phyloP scores from a whole-genome alignment of 2,113 vertebrate genomes.

The Gorsachius goisagi region DNA sequence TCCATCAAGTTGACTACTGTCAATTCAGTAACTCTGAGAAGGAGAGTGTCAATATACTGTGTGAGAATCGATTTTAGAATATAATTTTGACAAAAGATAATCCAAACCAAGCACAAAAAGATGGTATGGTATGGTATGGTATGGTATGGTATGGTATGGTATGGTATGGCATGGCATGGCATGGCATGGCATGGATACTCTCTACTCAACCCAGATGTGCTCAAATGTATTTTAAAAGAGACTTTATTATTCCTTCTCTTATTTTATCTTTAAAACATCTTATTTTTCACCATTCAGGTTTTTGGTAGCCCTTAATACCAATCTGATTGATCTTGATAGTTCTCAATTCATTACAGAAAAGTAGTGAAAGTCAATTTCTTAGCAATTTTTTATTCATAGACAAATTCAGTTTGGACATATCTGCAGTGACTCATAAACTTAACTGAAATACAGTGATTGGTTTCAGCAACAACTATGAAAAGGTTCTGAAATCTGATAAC shows the following conservation, averaged over 20 bases:
- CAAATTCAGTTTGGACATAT: neutral
- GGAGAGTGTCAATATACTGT: neutral
- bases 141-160: neutral
- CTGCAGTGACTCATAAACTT: neutral
- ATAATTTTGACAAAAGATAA: neutral
- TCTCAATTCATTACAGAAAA: neutral
- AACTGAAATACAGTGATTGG: neutral
- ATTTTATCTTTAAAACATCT: neutral
- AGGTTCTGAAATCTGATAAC: neutral
- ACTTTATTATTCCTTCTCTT: neutral
- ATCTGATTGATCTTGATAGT: neutral
- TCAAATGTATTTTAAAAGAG: neutral
- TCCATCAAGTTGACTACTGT: neutral
- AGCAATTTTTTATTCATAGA: neutral
- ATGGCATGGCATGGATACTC: neutral
- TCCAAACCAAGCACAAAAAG: neutral
- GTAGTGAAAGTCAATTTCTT: neutral
- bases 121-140: neutral
- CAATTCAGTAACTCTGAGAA: neutral
- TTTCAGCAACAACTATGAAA: neutral
- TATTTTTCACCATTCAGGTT: neutral
- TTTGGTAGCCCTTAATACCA: neutral
- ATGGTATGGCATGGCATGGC: neutral
- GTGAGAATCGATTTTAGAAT: neutral
- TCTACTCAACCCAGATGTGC: neutral